phyloP scores from a whole-genome alignment of 2,113 vertebrate species.

The Opisthocomus hoazin region DNA sequence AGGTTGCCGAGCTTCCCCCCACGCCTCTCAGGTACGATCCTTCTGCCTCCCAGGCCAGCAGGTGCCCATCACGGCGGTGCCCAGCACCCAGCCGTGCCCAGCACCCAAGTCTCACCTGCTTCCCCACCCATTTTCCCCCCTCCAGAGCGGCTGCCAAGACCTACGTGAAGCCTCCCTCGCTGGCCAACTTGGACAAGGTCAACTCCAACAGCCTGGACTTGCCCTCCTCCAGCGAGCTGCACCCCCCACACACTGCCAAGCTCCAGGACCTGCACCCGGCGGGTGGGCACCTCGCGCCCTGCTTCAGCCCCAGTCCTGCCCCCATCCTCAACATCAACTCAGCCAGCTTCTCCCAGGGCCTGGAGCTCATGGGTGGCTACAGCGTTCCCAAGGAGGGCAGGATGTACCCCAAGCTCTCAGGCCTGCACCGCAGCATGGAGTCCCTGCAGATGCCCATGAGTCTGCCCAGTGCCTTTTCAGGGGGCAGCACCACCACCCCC shows the following conservation, averaged over 20 bases:
- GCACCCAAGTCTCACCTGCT: neutral
- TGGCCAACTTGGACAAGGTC: conserved; percentile 89
- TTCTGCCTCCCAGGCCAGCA: fast-evolving
- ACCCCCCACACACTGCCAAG: conserved; percentile 78
- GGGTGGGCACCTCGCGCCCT: conserved; percentile 60
- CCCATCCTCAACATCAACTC: conserved; percentile 94
- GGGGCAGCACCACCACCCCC: conserved; percentile 56
- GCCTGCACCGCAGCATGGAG: conserved; percentile 95
- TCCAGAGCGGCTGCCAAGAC: conserved; percentile 81
- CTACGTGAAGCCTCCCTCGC: conserved; percentile 83
- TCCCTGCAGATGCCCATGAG: conserved; percentile 91
- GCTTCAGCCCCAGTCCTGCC: conserved; percentile 90
- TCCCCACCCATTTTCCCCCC: neutral
- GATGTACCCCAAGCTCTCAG: conserved; percentile 87
- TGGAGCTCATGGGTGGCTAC: conserved; percentile 82
- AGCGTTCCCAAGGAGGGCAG: conserved; percentile 74
- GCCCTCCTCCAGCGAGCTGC: conserved; percentile 74
- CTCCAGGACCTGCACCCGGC: conserved; percentile 77
- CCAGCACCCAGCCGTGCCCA: neutral
- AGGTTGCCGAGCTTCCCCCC: conserved; percentile 79
- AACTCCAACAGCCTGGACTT: conserved; percentile 88
- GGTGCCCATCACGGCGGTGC: fast-evolving
- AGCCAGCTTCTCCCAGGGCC: conserved; percentile 83
- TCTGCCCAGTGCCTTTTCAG: conserved; percentile 78
- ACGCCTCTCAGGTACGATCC: conserved; percentile 82